These are phyloP conservation scores for Sclerurus mexicanus DNA, from an alignment of 2,113 vertebrate genomes.

Conservation along the genomic window DNA sequence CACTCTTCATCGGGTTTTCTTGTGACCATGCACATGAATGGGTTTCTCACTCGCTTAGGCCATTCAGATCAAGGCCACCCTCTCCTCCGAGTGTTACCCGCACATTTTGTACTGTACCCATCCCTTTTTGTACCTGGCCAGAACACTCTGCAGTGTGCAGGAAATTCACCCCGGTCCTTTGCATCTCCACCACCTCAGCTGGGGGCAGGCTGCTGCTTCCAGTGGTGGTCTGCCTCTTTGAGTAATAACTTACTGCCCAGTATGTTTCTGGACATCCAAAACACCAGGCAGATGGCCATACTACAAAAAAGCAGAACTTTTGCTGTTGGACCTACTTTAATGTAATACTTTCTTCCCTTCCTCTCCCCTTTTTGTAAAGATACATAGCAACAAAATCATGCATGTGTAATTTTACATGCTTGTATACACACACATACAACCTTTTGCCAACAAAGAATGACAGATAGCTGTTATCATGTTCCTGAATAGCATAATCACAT, in stretches of 20 bases:
- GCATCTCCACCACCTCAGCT: rapidly evolving
- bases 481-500: rapidly evolving
- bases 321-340: too few species aligned
- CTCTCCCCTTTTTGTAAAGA: neutral
- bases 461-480: rapidly evolving
- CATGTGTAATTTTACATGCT: rapidly evolving
- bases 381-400: rapidly evolving
- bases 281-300: rapidly evolving
- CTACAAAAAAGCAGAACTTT: neutral
- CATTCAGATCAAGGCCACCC: neutral
- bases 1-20: neutral
- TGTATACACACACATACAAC: rapidly evolving
- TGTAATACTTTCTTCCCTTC: neutral
- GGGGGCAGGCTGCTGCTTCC: neutral
- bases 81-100: neutral
- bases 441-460: neutral
- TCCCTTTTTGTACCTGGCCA: rapidly evolving
- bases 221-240: rapidly evolving
- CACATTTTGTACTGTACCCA: too few species aligned
- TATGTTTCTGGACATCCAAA: neutral
- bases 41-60: neutral
- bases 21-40: rapidly evolving
- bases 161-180: neutral
- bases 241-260: neutral
- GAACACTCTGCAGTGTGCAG: rapidly evolving